Conservation (phyloP, 2,113 vertebrate species). For the Neodon shergylaensis region DNA sequence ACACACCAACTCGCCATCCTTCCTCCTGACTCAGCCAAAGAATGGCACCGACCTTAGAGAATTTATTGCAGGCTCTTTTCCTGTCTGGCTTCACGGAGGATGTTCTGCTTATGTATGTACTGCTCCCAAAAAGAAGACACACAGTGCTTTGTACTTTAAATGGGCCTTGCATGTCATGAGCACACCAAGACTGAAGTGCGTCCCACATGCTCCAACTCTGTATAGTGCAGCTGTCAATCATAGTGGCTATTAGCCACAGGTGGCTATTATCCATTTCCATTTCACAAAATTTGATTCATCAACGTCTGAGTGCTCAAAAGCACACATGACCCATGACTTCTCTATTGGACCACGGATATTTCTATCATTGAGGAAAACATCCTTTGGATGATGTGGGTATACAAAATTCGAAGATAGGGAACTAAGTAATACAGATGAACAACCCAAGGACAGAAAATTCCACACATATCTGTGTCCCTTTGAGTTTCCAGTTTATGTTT, state of each 20-base stretch:
- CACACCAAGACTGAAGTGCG: background rate
- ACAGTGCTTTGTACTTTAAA: slow-evolving; percentile 51
- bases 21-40: background rate
- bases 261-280: background rate
- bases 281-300: background rate
- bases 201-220: background rate
- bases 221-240: background rate
- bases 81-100: slow-evolving; percentile 24
- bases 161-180: background rate
- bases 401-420: background rate
- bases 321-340: background rate
- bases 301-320: background rate
- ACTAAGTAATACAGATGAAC: background rate
- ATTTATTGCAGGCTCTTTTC: background rate
- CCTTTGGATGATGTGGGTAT: background rate
- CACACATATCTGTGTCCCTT: background rate
- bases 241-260: background rate
- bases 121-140: slow-evolving; percentile 24
- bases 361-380: background rate
- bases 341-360: background rate
- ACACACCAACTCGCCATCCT: background rate
- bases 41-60: slow-evolving; percentile 23
- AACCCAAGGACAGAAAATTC: background rate
- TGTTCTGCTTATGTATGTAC: slow-evolving; percentile 63
- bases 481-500: background rate